Conservation (phyloP, 2,113 vertebrate genomes). For the Smithornis capensis region DNA sequence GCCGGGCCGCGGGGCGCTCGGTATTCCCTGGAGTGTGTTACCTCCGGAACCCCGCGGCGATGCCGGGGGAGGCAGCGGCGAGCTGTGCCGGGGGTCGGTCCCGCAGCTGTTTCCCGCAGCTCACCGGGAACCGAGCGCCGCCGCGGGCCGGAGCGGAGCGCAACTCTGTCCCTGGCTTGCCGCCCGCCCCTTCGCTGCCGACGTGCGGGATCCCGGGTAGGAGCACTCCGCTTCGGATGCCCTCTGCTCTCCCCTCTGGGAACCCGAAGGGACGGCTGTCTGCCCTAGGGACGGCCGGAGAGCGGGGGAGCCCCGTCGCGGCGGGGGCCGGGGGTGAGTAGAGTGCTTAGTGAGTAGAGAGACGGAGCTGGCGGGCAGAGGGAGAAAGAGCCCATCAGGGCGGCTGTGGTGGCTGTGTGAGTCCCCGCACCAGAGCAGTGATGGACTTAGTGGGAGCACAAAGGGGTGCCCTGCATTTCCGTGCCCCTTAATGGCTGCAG, state of each 20-base stretch:
- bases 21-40: not conserved
- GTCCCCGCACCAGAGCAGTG: not conserved
- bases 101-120: not conserved
- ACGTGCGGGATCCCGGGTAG: not conserved
- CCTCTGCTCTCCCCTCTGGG: not conserved
- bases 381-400: not conserved
- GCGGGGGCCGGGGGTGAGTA: not conserved
- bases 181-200: not conserved
- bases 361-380: not conserved
- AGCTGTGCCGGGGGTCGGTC: not conserved
- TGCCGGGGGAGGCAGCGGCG: not conserved
- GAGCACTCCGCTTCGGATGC: not conserved
- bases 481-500: not conserved
- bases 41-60: not conserved
- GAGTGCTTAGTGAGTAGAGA: not conserved
- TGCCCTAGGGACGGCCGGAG: not conserved
- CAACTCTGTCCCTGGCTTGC: not conserved
- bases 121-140: too few relatives aligned
- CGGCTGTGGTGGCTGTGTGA: not conserved
- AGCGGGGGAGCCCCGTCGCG: not conserved
- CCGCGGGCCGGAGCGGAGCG: not conserved
- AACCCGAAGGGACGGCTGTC: not conserved
- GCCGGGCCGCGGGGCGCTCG: not conserved
- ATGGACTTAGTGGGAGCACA: not conserved
- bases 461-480: not conserved